Percentiles rank a stretch among this genome's conserved stretches.
Evolutionary conservation across 2,888 invertebrate species (phyloP).

Genomic region (Eilema griseolum): DNA sequence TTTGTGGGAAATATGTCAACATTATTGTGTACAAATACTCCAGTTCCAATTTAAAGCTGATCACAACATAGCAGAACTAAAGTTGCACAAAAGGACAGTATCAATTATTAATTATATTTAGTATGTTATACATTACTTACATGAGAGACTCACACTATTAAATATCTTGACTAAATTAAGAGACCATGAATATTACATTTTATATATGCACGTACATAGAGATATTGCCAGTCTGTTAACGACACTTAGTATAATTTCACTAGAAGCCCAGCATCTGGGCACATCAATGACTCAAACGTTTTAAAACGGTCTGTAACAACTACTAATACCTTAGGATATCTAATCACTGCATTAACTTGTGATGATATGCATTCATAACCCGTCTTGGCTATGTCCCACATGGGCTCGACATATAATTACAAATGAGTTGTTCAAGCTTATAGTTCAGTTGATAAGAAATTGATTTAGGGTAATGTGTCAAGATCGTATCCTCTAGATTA

Average conservation of each 20-base stretch:
- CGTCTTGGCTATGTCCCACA: slow-evolving; percentile 74
- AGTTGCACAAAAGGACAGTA: slow-evolving; percentile 84
- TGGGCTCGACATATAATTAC: slow-evolving; percentile 72
- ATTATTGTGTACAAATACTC: slow-evolving; percentile 82
- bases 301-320: slow-evolving; percentile 84
- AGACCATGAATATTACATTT: slow-evolving; percentile 85
- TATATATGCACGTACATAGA: slow-evolving; percentile 85
- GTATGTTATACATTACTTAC: slow-evolving; percentile 82
- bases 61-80: slow-evolving; percentile 85
- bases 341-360: slow-evolving; percentile 86
- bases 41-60: slow-evolving; percentile 84
- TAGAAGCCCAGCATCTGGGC: slow-evolving; percentile 84
- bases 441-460: slow-evolving; percentile 72
- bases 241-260: slow-evolving; percentile 85
- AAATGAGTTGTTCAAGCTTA: slow-evolving; percentile 75
- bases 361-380: slow-evolving; percentile 87
- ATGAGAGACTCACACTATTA: slow-evolving; percentile 85
- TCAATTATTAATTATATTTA: slow-evolving; percentile 77
- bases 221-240: slow-evolving; percentile 86
- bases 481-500: slow-evolving; percentile 76
- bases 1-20: slow-evolving; percentile 79
- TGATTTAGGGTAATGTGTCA: slow-evolving; percentile 73
- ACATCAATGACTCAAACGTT: slow-evolving; percentile 82
- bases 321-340: slow-evolving; percentile 86
- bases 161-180: slow-evolving; percentile 87